Evolutionary conservation across 2,113 vertebrate species (phyloP).

Genomic region (Aspidoscelis tigris): DNA sequence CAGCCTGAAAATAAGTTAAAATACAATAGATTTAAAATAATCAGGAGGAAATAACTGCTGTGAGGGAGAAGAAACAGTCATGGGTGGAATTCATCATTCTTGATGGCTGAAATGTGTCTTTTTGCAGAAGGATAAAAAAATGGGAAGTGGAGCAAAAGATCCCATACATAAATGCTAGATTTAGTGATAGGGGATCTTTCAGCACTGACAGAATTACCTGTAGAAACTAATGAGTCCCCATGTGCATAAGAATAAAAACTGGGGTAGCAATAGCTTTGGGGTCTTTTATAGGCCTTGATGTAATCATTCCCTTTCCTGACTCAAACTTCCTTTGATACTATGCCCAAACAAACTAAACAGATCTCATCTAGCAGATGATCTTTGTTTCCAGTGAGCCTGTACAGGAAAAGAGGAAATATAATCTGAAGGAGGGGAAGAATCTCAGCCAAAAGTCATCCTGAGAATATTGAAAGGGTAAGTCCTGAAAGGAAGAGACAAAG

Average conservation of each 20-base stretch:
- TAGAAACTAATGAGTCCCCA: slow-evolving; percentile 45
- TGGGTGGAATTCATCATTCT: slow-evolving; percentile 24
- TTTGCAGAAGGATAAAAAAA: slow-evolving; percentile 38
- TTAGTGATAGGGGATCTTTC: slow-evolving; percentile 45
- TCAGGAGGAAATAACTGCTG: slow-evolving; percentile 38
- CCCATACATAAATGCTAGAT: slow-evolving; percentile 46
- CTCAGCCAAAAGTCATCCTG: slow-evolving; percentile 67
- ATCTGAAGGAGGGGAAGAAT: slow-evolving; percentile 57
- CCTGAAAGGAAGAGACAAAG: slow-evolving; percentile 46
- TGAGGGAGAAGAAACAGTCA: slow-evolving; percentile 21
- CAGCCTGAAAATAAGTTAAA: slow-evolving; percentile 49
- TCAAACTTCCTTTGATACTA: slow-evolving; percentile 53
- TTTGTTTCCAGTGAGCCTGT: slow-evolving; percentile 65
- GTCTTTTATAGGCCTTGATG: slow-evolving; percentile 52
- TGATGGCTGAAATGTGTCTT: slow-evolving; percentile 44
- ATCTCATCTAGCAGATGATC: slow-evolving; percentile 71
- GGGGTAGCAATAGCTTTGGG: slow-evolving; percentile 60
- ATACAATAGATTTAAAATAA: slow-evolving; percentile 46
- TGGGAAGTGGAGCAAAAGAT: slow-evolving; percentile 48
- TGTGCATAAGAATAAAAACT: slow-evolving; percentile 56
- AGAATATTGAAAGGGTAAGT: slow-evolving; percentile 69
- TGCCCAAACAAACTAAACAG: slow-evolving; percentile 67
- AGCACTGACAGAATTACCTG: slow-evolving; percentile 46
- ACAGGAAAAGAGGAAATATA: slow-evolving; percentile 69
- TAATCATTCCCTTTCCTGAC: slow-evolving; percentile 54